phyloP scores from a whole-genome alignment of 2,797 vertebrate genomes.

The Epinephelus malabaricus region DNA sequence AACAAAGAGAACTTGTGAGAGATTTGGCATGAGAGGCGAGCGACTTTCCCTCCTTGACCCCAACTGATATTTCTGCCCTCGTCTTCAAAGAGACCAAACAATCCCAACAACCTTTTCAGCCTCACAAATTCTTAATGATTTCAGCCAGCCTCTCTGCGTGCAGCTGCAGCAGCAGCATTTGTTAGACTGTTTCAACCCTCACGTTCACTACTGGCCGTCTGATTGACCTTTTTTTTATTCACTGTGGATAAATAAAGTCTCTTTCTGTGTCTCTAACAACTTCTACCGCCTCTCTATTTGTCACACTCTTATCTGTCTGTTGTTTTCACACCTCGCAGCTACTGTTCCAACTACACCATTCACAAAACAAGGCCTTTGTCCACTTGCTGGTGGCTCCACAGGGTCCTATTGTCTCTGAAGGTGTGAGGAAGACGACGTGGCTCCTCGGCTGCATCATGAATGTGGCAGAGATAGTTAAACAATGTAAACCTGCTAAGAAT shows the following conservation, averaged over 20 bases:
- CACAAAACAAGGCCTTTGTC: conserved; percentile 50
- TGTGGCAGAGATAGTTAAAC: background rate
- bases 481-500: background rate
- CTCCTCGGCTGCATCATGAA: conserved; percentile 40
- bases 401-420: conserved; percentile 40
- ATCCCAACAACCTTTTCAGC: background rate
- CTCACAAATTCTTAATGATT: conserved; percentile 7
- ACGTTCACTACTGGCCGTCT: background rate
- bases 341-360: conserved; percentile 39
- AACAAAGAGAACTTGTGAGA: conserved; percentile 72
- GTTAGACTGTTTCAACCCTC: background rate
- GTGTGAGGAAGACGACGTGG: conserved; percentile 57
- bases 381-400: conserved; percentile 15
- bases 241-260: background rate
- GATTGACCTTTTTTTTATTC: background rate
- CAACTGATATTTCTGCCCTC: conserved; percentile 25
- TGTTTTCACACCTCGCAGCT: conserved; percentile 57
- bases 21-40: conserved; percentile 18
- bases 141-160: background rate
- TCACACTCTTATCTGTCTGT: conserved; percentile 30
- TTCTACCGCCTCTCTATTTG: conserved; percentile 33
- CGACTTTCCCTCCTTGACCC: conserved; percentile 44
- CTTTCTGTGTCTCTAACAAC: conserved; percentile 3
- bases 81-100: conserved; percentile 41
- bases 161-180: background rate